A percentile compares a stretch with the other conserved stretches of the same genome.
Evolutionary conservation across 2,797 vertebrate genomes (phyloP).

Genomic region (Falco cherrug): DNA sequence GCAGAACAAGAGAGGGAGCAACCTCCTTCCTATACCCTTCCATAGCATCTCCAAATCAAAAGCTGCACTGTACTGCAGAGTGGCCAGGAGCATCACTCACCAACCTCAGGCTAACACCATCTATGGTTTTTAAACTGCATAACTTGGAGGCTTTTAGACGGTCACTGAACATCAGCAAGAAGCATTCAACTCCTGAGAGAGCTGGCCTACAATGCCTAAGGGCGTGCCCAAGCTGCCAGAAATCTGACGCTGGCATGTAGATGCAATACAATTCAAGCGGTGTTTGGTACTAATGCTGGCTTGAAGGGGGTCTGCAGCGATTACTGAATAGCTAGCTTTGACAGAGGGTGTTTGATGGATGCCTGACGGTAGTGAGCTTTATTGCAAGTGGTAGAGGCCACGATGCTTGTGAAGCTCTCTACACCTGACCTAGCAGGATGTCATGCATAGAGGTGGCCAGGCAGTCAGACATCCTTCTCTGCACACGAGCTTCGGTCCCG

Average conservation of each 20-base stretch:
- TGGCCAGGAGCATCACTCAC: background rate
- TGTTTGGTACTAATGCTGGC: background rate
- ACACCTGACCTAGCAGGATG: background rate
- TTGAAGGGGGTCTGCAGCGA: background rate
- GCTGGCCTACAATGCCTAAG: background rate
- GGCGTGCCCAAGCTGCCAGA: background rate
- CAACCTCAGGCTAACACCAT: background rate
- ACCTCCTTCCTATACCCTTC: background rate
- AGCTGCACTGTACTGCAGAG: fast-evolving
- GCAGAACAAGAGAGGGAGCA: background rate
- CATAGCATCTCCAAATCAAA: background rate
- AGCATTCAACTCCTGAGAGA: background rate
- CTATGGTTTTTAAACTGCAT: background rate
- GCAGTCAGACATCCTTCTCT: background rate
- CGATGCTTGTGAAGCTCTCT: too few species aligned
- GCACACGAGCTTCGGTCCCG: fast-evolving
- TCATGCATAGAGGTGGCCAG: background rate
- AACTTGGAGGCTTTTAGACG: background rate
- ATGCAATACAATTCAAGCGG: fast-evolving
- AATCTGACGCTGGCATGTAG: fast-evolving
- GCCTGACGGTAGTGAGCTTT: too few species aligned
- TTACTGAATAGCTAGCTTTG: background rate
- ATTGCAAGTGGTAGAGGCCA: too few species aligned
- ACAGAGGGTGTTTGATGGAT: background rate
- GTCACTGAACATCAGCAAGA: background rate